Evolutionary conservation across 2,113 vertebrate genomes (phyloP), one percentile per base, ranked within the genome.

Genomic region (Scytalopus superciliaris): DNA sequence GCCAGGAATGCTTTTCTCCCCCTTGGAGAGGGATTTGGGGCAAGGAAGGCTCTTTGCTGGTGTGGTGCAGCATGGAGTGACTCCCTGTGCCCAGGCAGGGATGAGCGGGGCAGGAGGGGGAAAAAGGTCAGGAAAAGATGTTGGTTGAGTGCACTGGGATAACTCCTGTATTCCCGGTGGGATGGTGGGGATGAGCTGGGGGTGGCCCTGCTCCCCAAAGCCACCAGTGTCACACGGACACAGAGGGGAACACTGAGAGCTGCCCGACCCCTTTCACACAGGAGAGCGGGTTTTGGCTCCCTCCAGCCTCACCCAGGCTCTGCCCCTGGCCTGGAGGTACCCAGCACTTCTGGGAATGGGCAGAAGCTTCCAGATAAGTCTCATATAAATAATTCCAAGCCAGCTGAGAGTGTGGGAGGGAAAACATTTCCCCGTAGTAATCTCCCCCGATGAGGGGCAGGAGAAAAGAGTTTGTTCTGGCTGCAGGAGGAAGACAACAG

Each of bases 161-260:
- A 0, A 49, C 10, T 17, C 19, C 49, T n/a, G 73, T 4, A 7
- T 3, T 56, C 7, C 1, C 3, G 12, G 53, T 4, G 14, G 90
- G 5, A 8, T 2, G 14, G 1, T 14, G 19, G 57, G 57, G 57
- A 7, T 72, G 73, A 47, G 60, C 72, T 1, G 4, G 70, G 62
- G n/a, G 14, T 5, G 16, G 53, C 14, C 2, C 57, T 0, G 19
- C 59, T 76, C 19, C 92, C 40, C 39, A 7, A 18, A 79, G 6
- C 69, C 60, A 31, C 13, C 2, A 2, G 57, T 2, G 12, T 56
- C 31, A 45, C 6, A 0, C 1, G 57, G 78, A 2, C 19, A 1
- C 3, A 1, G 40, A 39, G 76, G 30, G 33, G 21, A 62, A n/a
- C 23, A 6, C 74, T 37, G 87, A 66, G 89, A 49, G 50, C 62